Evolutionary conservation across 2,888 invertebrate species (phyloP), one percentile per base, ranked within the genome.

Genomic region (Anodontia alba): DNA sequence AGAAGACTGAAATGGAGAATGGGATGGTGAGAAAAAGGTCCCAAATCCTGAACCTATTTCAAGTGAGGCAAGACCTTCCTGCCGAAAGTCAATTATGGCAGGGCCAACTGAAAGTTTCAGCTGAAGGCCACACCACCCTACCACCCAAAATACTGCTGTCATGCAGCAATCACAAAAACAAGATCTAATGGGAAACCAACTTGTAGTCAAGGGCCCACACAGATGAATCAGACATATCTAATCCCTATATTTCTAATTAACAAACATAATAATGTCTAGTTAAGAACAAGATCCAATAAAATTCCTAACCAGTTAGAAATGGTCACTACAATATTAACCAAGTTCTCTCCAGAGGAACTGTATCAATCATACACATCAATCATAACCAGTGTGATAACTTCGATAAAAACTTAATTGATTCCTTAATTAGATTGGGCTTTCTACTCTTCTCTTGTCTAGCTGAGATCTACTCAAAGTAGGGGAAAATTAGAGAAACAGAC

Each of bases 321-420:
- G 62, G 62, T 62, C 62, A 62, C 8, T 62, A 33, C 62, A 62
- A 17, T 17, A 17, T 33, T 17, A 62, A 3, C 62, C 1, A 33
- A 62, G 33, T 62, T 62, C 8, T 62, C 62, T 62, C 62, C 17
- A 62, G 62, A 62, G 62, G 33, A 33, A 33, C 33, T 33, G 10
- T 62, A 62, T 33, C 62, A 62, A 62, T 33, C 62, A 33, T 33
- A 62, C 62, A 62, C 62, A 62, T 62, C 62, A 62, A 31, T 62
- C 62, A 62, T 62, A 62, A 62, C 62, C 1, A 31, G 33, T 31
- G 62, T 62, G 62, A 62, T 62, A 62, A 62, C 62, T 33, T 62
- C 33, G 62, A 62, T 62, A 62, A 33, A 62, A 62, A 62, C 62
- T 62, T 54, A 62, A 62, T 62, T 62, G 62, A 62, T 62, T 62